Evolutionary conservation across 2,797 vertebrate genomes (phyloP).

Genomic region (Gallinago stenura): DNA sequence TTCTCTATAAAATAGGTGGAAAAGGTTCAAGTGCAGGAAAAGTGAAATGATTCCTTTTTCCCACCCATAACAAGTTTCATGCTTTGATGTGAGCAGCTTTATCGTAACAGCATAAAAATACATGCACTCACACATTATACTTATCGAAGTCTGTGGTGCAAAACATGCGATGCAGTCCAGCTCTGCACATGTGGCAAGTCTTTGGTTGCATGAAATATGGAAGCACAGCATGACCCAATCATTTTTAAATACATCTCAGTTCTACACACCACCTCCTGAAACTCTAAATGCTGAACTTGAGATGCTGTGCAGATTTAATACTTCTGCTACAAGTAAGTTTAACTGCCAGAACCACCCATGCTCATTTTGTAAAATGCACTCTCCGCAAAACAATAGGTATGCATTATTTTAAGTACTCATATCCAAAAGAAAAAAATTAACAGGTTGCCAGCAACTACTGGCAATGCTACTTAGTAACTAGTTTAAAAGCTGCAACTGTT

Average conservation of each 20-base stretch:
- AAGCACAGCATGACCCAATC: background rate
- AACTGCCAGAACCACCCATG: background rate
- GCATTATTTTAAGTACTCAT: background rate
- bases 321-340: background rate
- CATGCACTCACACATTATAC: background rate
- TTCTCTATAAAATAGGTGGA: background rate
- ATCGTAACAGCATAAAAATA: background rate
- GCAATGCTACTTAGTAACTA: background rate
- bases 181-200: background rate
- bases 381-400: background rate
- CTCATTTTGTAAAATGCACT: background rate
- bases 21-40: slow-evolving; percentile 28
- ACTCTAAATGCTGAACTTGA: background rate
- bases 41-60: background rate
- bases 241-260: background rate
- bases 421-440: background rate
- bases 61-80: background rate
- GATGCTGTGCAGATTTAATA: background rate
- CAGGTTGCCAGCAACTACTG: background rate
- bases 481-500: background rate
- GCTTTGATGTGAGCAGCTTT: background rate
- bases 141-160: background rate
- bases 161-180: background rate
- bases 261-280: background rate
- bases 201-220: background rate